Evolutionary conservation across 2,797 vertebrate species (phyloP), one percentile per base, ranked within the genome.

Genomic region (Spizella passerina): DNA sequence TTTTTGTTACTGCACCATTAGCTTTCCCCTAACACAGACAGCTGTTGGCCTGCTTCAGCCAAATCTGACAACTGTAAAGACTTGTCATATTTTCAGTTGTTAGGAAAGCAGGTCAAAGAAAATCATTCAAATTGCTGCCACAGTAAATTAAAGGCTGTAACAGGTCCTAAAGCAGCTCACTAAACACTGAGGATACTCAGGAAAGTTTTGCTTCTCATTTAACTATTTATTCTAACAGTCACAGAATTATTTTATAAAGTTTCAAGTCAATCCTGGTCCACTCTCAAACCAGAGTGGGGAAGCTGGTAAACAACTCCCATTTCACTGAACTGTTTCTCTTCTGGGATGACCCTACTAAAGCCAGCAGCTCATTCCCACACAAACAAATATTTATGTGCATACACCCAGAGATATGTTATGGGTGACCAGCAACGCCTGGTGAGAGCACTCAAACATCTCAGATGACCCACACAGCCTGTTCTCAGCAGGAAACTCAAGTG

Each of bases 401-500:
- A 6, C 23, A 71, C 34, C 27, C 36, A 24, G 32, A 30, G 5
- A 29, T 3, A 26, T 0, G 5, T 0, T 61, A 39, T 5, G 23
- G 57, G 36, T 32, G 29, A 49, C 30, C 53, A 50, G 57, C 56
- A 70, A 17, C 8, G 53, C 56, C 29, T n/a, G 29, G 46, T 12
- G 57, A 64, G 55, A 81, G 41, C 53, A 69, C 21, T 23, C 44
- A 15, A 34, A 61, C 34, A 46, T 30, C 60, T 75, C 70, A 53
- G 70, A 10, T 30, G 17, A 76, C 3, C 68, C 46, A 27, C 32
- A 47, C 16, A 17, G 50, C 19, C 65, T 50, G 10, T 4, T 47
- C n/a, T 38, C 34, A 53, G 0, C 0, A 55, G 27, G n/a, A 52
- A 64, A 32, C 21, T 46, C n/a, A 66, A 21, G 30, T 14, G 36